These are phyloP conservation scores for Lethrus apterus DNA, from an alignment of 1,140 invertebrate species.

Conservation along the genomic window DNA sequence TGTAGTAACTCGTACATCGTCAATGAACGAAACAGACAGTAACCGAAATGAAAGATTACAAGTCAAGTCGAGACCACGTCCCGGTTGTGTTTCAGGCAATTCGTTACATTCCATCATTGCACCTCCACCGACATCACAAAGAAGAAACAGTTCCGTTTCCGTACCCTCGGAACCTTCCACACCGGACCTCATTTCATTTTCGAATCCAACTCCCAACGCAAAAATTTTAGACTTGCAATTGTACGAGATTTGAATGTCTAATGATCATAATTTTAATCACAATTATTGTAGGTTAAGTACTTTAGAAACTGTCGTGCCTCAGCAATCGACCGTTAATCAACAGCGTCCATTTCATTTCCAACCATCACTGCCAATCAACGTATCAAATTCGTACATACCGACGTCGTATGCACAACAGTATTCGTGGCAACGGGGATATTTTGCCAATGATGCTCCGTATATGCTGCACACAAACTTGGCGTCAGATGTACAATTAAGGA, in stretches of 20 bases:
- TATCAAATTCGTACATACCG: not conserved
- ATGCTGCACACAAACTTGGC: too few relatives aligned
- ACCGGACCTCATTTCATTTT: slow-evolving; percentile 66
- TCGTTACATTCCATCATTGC: slow-evolving; percentile 42
- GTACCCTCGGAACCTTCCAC: slow-evolving; percentile 44
- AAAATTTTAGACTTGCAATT: slow-evolving; percentile 15
- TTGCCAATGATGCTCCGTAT: too few relatives aligned
- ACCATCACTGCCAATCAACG: too few relatives aligned
- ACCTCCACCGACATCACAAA: slow-evolving; percentile 46
- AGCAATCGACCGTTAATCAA: slow-evolving; percentile 1
- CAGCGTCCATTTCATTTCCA: too few relatives aligned
- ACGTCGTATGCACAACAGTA: not conserved
- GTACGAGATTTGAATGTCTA: slow-evolving; percentile 2
- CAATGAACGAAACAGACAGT: slow-evolving; percentile 37
- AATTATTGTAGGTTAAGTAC: slow-evolving; percentile 2
- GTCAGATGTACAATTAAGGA: too few relatives aligned
- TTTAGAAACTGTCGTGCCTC: slow-evolving; percentile 6
- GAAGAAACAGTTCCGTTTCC: slow-evolving; percentile 47
- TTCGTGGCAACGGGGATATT: too few relatives aligned
- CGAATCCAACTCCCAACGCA: slow-evolving; percentile 49
- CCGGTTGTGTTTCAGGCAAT: slow-evolving; percentile 24
- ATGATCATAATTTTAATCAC: not conserved
- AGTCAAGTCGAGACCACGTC: slow-evolving; percentile 33
- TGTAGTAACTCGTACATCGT: slow-evolving; percentile 32
- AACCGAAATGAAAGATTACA: slow-evolving; percentile 27